Evolutionary conservation across 2,888 invertebrate genomes (phyloP).

Genomic region (Mimachlamys varia): DNA sequence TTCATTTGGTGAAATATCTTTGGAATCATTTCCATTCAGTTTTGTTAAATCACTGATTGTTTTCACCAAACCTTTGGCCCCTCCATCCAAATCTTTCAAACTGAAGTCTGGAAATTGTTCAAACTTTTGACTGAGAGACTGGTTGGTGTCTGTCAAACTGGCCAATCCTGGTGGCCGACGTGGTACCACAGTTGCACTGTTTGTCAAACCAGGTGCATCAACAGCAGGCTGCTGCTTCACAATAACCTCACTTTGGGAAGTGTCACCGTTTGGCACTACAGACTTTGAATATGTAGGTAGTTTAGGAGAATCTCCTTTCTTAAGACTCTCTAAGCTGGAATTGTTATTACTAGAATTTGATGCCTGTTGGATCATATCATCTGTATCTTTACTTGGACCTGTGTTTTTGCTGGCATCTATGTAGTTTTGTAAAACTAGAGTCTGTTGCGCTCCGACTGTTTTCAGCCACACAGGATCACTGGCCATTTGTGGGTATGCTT

Average conservation of each 20-base stretch:
- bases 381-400: not conserved
- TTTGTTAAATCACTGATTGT: not conserved
- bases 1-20: not conserved
- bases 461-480: slow-evolving; percentile 60
- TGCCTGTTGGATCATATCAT: not conserved
- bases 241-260: not conserved
- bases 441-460: slow-evolving; percentile 62
- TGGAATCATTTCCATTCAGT: not conserved
- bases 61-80: not conserved
- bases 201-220: not conserved
- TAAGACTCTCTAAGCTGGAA: not conserved
- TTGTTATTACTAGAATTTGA: not conserved
- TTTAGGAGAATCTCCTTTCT: not conserved
- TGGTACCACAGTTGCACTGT: not conserved
- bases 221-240: not conserved
- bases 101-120: not conserved
- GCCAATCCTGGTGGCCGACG: not conserved
- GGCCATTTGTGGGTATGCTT: slow-evolving; percentile 63
- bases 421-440: slow-evolving; percentile 62
- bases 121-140: not conserved
- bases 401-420: slow-evolving; percentile 40
- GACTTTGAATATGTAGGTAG: not conserved
- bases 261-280: not conserved
- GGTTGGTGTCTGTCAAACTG: not conserved
- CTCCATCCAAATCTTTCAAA: not conserved